phyloP scores from a whole-genome alignment of 2,113 vertebrate species.

The Planiliza haematocheilus region DNA sequence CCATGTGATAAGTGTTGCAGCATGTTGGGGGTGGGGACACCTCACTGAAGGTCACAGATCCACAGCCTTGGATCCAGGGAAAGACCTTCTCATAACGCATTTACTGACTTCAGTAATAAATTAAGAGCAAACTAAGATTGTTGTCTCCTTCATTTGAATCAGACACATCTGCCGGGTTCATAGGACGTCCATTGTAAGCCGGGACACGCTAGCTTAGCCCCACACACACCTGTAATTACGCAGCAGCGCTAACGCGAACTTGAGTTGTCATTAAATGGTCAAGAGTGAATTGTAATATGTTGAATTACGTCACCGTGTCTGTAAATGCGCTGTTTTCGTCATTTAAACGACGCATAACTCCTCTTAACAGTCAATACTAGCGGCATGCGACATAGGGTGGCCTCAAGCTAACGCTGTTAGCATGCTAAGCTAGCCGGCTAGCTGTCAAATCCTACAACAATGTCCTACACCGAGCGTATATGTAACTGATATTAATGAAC shows the following conservation, averaged over 20 bases:
- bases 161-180: no score
- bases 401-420: conserved; percentile 46
- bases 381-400: not conserved
- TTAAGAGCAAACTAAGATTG: no score
- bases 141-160: no score
- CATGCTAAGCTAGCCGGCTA: conserved; percentile 42
- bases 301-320: no score
- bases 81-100: not conserved
- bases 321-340: no score
- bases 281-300: no score
- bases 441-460: not conserved
- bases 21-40: conserved; percentile 23
- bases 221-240: not conserved
- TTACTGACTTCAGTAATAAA: not conserved
- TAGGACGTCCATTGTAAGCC: no score
- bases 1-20: conserved; percentile 23
- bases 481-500: rapidly evolving
- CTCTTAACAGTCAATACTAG: not conserved
- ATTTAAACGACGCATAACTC: not conserved
- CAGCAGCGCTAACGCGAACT: not conserved
- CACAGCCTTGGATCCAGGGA: not conserved
- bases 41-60: conserved; percentile 68
- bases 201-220: not conserved
- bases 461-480: rapidly evolving
- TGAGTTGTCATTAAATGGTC: no score